Evolutionary conservation across 2,888 invertebrate genomes (phyloP).

Genomic region (Spisula solida): DNA sequence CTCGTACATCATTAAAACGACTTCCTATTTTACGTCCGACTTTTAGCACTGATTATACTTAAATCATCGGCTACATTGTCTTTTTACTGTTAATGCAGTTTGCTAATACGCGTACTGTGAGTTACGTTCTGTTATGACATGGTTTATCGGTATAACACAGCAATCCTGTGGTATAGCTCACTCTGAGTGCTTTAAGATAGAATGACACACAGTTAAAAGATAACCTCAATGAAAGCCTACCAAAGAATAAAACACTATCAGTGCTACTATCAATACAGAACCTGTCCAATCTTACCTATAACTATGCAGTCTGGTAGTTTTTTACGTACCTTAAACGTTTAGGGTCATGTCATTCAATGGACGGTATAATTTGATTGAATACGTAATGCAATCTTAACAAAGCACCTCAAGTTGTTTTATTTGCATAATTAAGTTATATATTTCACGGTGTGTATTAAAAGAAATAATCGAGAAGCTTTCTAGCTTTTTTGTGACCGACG

Average conservation of each 20-base stretch:
- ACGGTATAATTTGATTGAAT: background rate
- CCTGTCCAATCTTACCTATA: background rate
- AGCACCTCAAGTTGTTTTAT: too few relatives aligned
- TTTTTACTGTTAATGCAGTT: background rate
- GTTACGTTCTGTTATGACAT: background rate
- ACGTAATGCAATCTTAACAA: too few relatives aligned
- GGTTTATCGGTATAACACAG: background rate
- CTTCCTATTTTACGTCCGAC: background rate
- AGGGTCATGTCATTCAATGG: background rate
- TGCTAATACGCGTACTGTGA: background rate
- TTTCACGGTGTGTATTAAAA: too few relatives aligned
- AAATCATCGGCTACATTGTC: background rate
- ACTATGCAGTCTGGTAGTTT: background rate
- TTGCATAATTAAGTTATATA: too few relatives aligned
- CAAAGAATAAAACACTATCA: background rate
- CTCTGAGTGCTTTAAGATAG: background rate
- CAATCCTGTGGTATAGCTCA: background rate
- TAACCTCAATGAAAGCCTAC: background rate
- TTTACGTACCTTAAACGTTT: background rate
- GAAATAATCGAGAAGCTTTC: too few relatives aligned
- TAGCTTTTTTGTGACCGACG: too few relatives aligned
- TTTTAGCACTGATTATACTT: background rate
- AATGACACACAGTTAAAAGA: background rate
- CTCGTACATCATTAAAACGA: background rate
- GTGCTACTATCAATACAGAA: background rate